Percentiles rank a stretch among this genome's conserved stretches.
Conservation (phyloP, 2,113 vertebrate species). For the Porphyrio hochstetteri region DNA sequence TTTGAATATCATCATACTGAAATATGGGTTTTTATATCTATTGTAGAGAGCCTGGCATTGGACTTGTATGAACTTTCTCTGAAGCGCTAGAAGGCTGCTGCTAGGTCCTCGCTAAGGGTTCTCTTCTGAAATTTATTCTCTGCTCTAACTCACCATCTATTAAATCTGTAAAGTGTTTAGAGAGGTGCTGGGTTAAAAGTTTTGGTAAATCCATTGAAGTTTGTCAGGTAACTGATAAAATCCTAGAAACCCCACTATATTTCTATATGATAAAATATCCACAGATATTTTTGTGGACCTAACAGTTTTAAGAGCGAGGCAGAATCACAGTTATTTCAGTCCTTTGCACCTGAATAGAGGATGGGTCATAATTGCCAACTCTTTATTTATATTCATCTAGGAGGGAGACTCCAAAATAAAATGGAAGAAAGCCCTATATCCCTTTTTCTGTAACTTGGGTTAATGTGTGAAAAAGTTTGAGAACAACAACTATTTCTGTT, state of each 20-base stretch:
- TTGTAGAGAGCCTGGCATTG: not conserved
- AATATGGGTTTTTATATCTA: not conserved
- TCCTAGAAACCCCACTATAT: not conserved
- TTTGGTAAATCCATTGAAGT: not conserved
- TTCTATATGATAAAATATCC: not conserved
- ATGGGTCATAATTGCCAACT: not conserved
- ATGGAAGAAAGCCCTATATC: not conserved
- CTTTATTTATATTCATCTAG: not conserved
- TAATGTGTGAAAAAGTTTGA: not conserved
- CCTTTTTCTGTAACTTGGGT: not conserved
- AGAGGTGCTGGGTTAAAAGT: not conserved
- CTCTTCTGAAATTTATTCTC: not conserved
- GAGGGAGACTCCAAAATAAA: not conserved
- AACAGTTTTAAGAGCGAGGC: not conserved
- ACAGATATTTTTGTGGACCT: not conserved
- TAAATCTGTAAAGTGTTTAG: not conserved
- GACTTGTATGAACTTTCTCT: not conserved
- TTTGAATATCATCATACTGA: not conserved
- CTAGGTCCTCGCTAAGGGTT: not conserved
- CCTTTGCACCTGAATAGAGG: not conserved
- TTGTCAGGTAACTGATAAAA: not conserved
- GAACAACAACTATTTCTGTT: not conserved
- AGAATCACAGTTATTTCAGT: not conserved
- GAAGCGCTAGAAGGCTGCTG: not conserved
- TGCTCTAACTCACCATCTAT: not conserved